Evolutionary conservation across 2,797 vertebrate species (phyloP), one percentile per base, ranked within the genome.

Genomic region (Fistularia commersonii): DNA sequence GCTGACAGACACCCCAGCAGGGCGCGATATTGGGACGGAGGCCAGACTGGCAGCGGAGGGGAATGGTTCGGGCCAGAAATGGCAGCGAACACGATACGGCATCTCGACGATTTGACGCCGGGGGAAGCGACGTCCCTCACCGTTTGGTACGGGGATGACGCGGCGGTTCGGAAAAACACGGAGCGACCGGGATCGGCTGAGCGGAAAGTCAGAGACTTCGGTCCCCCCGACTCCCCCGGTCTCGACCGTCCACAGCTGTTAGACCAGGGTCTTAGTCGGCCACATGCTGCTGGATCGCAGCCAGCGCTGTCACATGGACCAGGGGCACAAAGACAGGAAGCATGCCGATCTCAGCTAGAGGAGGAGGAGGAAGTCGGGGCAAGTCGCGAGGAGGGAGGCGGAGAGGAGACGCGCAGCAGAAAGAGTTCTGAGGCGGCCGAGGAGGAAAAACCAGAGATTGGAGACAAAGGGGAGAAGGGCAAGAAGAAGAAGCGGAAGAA

Each of bases 271-370:
- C 51, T 37, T 10, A 59, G 46, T 74, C 65, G 72, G 63, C 61
- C 64, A 60, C 69, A 75, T 72, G 66, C 49, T 64, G 51, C 59
- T 78, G 77, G 75, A 69, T 8, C 54, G 11, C 46, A 50, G 76
- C 69, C 72, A 71, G 61, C 32, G 2, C 47, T 14, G 55, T 82
- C 77, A 84, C 81, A 80, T 72, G 75, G 54, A 54, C 43, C 41
- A 7, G 13, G 52, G 14, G 64, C 68, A 81, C 79, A 79, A 84
- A 85, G 72, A 74, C 73, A 41, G 81, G 85, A 87, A 84, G 72
- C 59, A 12, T 59, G 58, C 11, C 44, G 51, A 60, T 49, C 66
- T 57, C 71, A 58, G 70, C 69, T 0, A 65, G 67, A 70, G 47
- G 56, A 76, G 72, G 77, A 77, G n/a, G n/a, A n/a, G n/a, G n/a